Evolutionary conservation across 1,140 invertebrate species (phyloP).

Genomic region (Panagrolaimus sp.): DNA sequence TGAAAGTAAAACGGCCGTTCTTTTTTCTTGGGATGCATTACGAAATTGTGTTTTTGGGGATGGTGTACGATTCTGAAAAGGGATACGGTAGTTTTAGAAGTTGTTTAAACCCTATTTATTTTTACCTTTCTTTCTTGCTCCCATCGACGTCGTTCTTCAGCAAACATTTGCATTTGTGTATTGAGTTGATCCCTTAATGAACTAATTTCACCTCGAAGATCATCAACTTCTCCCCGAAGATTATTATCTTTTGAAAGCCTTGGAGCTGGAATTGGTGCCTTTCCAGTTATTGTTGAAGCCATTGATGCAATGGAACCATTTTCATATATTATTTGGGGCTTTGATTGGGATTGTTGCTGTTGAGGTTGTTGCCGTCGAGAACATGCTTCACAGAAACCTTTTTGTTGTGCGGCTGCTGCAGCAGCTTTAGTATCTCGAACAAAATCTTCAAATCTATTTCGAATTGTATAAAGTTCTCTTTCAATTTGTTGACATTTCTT

Average conservation of each 20-base stretch:
- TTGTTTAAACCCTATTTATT: background rate
- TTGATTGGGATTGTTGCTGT: background rate
- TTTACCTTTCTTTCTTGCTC: constrained; percentile 10
- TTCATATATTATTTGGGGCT: background rate
- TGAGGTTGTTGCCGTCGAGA: background rate
- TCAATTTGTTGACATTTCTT: constrained; percentile 26
- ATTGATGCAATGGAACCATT: background rate
- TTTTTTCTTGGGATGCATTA: background rate
- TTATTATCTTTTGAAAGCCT: constrained; percentile 7
- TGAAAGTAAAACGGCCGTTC: background rate
- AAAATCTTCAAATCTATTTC: background rate
- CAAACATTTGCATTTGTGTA: constrained; percentile 31
- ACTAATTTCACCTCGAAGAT: constrained; percentile 21
- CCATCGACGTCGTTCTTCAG: constrained; percentile 35
- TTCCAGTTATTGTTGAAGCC: too few species aligned
- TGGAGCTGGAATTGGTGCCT: background rate
- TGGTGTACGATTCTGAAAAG: background rate
- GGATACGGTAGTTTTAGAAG: too few species aligned
- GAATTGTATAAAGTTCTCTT: constrained; percentile 19
- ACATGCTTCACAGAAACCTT: background rate
- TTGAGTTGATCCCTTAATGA: constrained; percentile 31
- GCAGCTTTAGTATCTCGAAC: constrained; percentile 7
- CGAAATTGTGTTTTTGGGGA: background rate
- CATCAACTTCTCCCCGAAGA: constrained; percentile 29
- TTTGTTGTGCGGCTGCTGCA: background rate